phyloP scores from a whole-genome alignment of 2,113 vertebrate species.

The Salvelinus alpinus region DNA sequence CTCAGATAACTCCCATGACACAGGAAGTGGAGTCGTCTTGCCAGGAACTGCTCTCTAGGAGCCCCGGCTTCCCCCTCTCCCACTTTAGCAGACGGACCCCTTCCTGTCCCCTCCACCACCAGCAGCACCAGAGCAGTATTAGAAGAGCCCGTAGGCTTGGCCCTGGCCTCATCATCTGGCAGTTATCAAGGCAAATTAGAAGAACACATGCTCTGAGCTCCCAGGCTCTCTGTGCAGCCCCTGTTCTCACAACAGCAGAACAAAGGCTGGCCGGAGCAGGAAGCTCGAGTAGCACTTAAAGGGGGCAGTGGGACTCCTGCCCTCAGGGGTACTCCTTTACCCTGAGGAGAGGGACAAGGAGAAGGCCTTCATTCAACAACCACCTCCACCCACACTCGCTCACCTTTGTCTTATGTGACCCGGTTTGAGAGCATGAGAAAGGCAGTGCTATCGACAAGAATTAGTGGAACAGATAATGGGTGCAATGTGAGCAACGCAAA shows the following conservation, averaged over 20 bases:
- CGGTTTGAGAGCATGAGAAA: conserved; percentile 26
- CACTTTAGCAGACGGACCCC: conserved; percentile 32
- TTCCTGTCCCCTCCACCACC: conserved; percentile 46
- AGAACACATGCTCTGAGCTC: conserved; percentile 53
- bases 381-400: not conserved
- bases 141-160: conserved; percentile 11
- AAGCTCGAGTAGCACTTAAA: conserved; percentile 51
- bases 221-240: conserved; percentile 28
- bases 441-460: conserved; percentile 7
- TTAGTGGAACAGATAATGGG: conserved; percentile 29
- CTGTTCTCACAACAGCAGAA: conserved; percentile 41
- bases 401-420: conserved; percentile 24
- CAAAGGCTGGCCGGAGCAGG: conserved; percentile 52
- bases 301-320: conserved; percentile 30
- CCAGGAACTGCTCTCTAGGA: conserved; percentile 41
- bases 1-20: conserved; percentile 38
- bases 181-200: conserved; percentile 67
- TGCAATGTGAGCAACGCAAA: conserved; percentile 34
- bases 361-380: conserved; percentile 38
- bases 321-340: conserved; percentile 32
- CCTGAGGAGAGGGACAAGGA: conserved; percentile 14
- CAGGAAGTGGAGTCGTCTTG: conserved; percentile 45
- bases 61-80: not conserved
- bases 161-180: conserved; percentile 66
- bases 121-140: conserved; percentile 9